Conservation (phyloP, 2,888 invertebrate species). For the Thymelicus lineola region DNA sequence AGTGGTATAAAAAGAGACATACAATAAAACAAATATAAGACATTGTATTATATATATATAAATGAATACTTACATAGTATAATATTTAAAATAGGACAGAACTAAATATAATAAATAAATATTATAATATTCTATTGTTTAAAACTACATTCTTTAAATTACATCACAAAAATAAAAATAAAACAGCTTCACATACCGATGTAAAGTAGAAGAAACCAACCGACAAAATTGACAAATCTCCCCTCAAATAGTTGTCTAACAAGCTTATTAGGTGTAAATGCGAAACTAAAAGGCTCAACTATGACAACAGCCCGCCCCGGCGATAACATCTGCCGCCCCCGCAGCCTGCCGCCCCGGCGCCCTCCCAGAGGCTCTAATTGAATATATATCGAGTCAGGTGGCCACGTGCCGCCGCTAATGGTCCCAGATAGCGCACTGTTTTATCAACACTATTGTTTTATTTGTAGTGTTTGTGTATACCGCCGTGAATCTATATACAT, state of each 20-base stretch:
- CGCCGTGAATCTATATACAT: not conserved
- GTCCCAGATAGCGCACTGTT: conserved; percentile 44
- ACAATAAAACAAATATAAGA: too few relatives aligned
- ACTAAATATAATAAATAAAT: too few relatives aligned
- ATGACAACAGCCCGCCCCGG: conserved; percentile 40
- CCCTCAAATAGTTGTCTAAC: conserved; percentile 11
- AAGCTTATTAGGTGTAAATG: conserved; percentile 33
- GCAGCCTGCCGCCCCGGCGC: conserved; percentile 27
- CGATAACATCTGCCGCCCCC: conserved; percentile 45
- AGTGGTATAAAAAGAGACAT: too few relatives aligned
- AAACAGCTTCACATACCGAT: too few relatives aligned
- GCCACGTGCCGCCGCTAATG: conserved; percentile 45
- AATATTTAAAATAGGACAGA: too few relatives aligned
- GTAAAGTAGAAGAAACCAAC: not conserved
- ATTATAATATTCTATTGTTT: too few relatives aligned
- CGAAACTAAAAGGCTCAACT: conserved; percentile 35
- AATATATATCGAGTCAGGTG: conserved; percentile 41
- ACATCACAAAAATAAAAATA: too few relatives aligned
- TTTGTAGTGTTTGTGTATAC: not conserved
- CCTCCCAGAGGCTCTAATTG: conserved; percentile 41
- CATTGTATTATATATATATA: too few relatives aligned
- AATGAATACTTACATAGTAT: too few relatives aligned
- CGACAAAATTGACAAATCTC: not conserved
- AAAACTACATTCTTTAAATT: too few relatives aligned
- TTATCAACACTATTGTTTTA: conserved; percentile 31